phyloP scores from a whole-genome alignment of 2,888 invertebrate species.

The Pollenia angustigena region DNA sequence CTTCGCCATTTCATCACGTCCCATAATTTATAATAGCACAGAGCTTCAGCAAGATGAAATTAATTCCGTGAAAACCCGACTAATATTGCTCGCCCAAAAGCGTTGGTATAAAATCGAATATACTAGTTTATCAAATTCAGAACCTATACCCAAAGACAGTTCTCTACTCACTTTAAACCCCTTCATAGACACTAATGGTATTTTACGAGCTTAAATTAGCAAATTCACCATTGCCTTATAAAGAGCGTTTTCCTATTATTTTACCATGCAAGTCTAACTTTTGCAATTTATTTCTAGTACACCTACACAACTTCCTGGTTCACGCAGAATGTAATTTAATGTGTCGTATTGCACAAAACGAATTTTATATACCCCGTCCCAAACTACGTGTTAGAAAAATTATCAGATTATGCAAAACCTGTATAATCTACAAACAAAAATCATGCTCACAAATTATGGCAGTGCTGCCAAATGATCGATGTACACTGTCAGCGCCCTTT shows the following conservation, averaged over 20 bases:
- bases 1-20: no score
- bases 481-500: slow-evolving; percentile 3
- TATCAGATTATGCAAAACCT: slow-evolving; percentile 19
- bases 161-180: neutral
- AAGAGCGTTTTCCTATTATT: slow-evolving; percentile 35
- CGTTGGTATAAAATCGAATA: neutral
- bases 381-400: no score
- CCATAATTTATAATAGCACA: neutral
- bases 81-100: neutral
- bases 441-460: slow-evolving; percentile 29
- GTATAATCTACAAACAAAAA: slow-evolving; percentile 21
- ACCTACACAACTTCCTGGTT: slow-evolving; percentile 13
- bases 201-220: no score
- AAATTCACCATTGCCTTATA: no score
- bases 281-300: slow-evolving; percentile 10
- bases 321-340: slow-evolving; percentile 34
- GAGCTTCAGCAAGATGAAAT: neutral
- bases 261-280: slow-evolving; percentile 18
- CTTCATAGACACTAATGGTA: no score
- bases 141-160: no score
- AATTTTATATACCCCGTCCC: no score
- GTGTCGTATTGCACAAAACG: slow-evolving; percentile 21
- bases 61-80: neutral
- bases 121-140: neutral
- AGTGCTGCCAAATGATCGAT: slow-evolving; percentile 20